Base-by-base conservation (phyloP, 2,888 invertebrate species). In the Andrena chrysosceles region DNA sequence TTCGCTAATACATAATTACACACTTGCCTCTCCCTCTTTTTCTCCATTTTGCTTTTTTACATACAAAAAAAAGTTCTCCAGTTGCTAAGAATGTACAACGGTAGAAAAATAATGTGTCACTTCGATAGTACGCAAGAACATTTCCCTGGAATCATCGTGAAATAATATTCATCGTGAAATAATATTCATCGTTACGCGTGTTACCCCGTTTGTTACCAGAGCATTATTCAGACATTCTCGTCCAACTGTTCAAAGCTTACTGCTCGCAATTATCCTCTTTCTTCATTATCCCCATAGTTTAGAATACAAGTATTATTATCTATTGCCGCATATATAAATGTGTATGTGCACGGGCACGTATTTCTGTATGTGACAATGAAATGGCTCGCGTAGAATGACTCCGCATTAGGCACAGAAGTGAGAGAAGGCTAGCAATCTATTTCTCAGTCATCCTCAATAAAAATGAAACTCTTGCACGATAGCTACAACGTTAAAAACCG, bases 61-160 rank as follows among this genome's bases (percentile, higher is more conserved):
- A 56, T 49, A 66, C 42, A 76, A 85, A 77, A 59, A 68, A 84
- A 82, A 78, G 29, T 78, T 7, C 64, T 23, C 42, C 29, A 10
- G 42, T 80, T 74, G 74, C 33, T 59, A 60, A 78, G 10, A 42
- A 66, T 76, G 67, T 77, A 71, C 63, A 76, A 42, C 5, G 23
- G 79, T 87, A 87, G 77, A 87, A 85, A 87, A 87, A 87, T 87
- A 87, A 87, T 63, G 59, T 69, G 33, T 84, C 16, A 26, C 70
- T 76, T 76, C 54, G 59, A 62, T 59, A 71, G 56, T 79, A 71
- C 64, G 69, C 42, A 63, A 62, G 68, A 72, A 75, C 69, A 48
- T 59, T 35, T 75, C 66, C 33, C 7, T 83, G 77, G 35, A 85
- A 83, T 77, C 72, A 56, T 54, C 52, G 56, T 71, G 64, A 84